Conservation (phyloP, 2,113 vertebrate genomes). For the Anas platyrhynchos region DNA sequence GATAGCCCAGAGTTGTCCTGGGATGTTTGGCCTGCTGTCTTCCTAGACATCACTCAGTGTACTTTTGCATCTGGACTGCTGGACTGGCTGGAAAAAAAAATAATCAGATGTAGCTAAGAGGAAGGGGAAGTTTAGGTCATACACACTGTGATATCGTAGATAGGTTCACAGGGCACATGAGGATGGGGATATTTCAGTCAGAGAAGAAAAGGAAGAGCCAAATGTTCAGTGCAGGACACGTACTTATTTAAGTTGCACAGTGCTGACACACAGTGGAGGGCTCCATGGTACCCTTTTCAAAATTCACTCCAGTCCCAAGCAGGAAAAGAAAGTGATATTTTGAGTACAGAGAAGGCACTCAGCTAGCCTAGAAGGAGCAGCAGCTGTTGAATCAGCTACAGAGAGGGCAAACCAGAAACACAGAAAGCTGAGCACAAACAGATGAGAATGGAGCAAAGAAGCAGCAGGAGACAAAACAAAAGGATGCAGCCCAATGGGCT, state of each 20-base stretch:
- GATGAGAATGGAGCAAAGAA: not conserved
- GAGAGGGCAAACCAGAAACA: not conserved
- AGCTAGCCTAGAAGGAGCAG: not conserved
- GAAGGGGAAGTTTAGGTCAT: not conserved
- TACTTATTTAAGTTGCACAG: not conserved
- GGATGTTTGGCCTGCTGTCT: not conserved
- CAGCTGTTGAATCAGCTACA: conserved; percentile 1
- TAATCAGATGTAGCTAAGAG: not conserved
- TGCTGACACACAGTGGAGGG: conserved; percentile 44
- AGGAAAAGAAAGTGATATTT: not conserved
- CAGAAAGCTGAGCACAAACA: not conserved
- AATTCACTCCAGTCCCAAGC: not conserved
- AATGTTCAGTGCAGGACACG: not conserved
- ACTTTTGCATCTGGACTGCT: not conserved
- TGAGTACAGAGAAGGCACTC: not conserved
- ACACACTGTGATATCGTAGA: not conserved
- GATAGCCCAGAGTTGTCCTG: not conserved
- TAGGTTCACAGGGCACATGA: not conserved
- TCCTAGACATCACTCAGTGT: not conserved
- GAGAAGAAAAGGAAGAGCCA: not conserved
- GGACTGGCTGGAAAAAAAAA: not conserved
- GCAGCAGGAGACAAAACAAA: not conserved
- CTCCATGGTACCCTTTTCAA: not conserved
- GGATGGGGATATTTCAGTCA: not conserved
- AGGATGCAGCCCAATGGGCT: not conserved